These are phyloP conservation scores for Selenia dentaria DNA, from an alignment of 2,888 invertebrate species.

Conservation along the genomic window DNA sequence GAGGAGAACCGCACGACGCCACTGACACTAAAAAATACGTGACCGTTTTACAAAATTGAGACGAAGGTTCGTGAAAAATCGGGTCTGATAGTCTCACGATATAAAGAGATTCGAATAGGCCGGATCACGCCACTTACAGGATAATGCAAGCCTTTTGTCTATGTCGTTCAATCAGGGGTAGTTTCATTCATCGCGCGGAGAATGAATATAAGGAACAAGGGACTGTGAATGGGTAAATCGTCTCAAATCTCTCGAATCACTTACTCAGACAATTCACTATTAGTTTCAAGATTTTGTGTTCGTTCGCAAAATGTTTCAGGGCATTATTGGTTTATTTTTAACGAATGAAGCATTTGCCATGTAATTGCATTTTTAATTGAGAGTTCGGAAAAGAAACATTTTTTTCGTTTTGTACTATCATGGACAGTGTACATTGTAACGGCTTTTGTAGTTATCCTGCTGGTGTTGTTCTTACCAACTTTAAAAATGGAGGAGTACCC, in stretches of 20 bases:
- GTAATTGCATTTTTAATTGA: too few relatives aligned
- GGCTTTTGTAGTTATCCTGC: too few relatives aligned
- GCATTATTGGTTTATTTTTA: too few relatives aligned
- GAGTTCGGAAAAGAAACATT: too few relatives aligned
- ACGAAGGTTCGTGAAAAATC: constrained; percentile 54
- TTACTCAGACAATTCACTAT: constrained; percentile 30
- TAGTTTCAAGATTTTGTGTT: constrained; percentile 23
- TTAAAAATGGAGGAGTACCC: too few relatives aligned
- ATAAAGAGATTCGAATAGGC: constrained; percentile 61
- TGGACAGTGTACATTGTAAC: too few relatives aligned
- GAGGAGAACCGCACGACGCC: constrained; percentile 50
- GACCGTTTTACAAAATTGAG: constrained; percentile 63
- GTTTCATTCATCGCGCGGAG: constrained; percentile 50
- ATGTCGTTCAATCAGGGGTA: constrained; percentile 56
- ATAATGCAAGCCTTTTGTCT: constrained; percentile 65
- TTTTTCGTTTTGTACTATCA: too few relatives aligned
- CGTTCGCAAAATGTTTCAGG: constrained; percentile 11
- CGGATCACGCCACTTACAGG: constrained; percentile 59
- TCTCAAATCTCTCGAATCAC: constrained; percentile 37
- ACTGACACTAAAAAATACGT: constrained; percentile 67
- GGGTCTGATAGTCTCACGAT: constrained; percentile 55
- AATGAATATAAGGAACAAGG: constrained; percentile 49
- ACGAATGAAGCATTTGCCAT: too few relatives aligned
- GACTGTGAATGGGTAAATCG: constrained; percentile 41
- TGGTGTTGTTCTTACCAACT: too few relatives aligned